Evolutionary conservation across 1,140 invertebrate species (phyloP).

Genomic region (Thrips palmi): DNA sequence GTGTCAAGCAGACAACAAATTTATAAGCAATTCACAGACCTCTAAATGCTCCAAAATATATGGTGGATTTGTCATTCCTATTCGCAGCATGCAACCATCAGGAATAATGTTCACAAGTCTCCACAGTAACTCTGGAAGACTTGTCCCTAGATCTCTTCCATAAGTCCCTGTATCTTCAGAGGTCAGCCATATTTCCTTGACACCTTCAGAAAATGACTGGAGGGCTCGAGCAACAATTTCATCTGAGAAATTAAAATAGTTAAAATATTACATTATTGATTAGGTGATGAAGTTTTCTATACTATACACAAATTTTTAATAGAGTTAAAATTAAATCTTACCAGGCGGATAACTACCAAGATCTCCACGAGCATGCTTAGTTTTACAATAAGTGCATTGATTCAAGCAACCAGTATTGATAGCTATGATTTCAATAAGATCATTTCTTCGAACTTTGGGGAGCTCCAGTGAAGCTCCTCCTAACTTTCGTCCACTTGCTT

Average conservation of each 20-base stretch:
- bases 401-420: constrained; percentile 97
- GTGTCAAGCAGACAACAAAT: too few species aligned
- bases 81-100: constrained; percentile 64
- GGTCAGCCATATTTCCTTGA: constrained; percentile 95
- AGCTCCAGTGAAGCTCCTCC: constrained; percentile 72
- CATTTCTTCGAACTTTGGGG: constrained; percentile 90
- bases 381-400: constrained; percentile 98
- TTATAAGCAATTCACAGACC: constrained; percentile 19
- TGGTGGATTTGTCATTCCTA: constrained; percentile 97
- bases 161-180: constrained; percentile 97
- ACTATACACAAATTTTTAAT: not conserved
- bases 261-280: constrained; percentile 4
- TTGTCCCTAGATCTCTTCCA: constrained; percentile 81
- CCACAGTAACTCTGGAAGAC: constrained; percentile 70
- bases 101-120: constrained; percentile 81
- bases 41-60: constrained; percentile 91
- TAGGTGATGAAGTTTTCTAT: not conserved
- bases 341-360: constrained; percentile 76
- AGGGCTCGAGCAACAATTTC: constrained; percentile 60
- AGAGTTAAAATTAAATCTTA: constrained; percentile 11
- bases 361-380: constrained; percentile 91
- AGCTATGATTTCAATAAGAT: constrained; percentile 92
- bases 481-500: constrained; percentile 55
- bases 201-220: constrained; percentile 83
- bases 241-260: constrained; percentile 23